Percentiles rank a stretch among this genome's conserved stretches.
Evolutionary conservation across 2,888 invertebrate species (phyloP).

Genomic region (Formica aserva): DNA sequence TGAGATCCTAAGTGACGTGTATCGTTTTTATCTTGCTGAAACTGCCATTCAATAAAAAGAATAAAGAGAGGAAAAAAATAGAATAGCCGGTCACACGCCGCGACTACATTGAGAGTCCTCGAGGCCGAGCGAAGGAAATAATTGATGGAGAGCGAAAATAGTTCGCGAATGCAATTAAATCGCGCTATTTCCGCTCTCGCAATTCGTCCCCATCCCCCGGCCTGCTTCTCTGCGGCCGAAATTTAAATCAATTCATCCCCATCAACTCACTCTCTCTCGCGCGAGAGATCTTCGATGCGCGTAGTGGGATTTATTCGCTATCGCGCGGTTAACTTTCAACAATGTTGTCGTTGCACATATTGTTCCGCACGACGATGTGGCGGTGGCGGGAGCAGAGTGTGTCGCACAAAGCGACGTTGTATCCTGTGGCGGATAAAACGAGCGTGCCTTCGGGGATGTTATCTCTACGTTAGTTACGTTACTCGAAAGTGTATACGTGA

Average conservation of each 20-base stretch:
- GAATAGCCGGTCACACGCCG: background rate
- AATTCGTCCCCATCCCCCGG: background rate
- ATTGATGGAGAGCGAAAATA: slow-evolving; percentile 22
- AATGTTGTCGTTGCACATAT: slow-evolving; percentile 57
- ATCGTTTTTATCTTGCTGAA: slow-evolving; percentile 11
- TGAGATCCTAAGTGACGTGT: background rate
- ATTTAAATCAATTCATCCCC: slow-evolving; percentile 58
- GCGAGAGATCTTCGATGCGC: slow-evolving; percentile 30
- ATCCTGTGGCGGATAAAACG: slow-evolving; percentile 42
- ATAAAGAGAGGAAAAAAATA: background rate
- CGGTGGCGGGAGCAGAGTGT: background rate
- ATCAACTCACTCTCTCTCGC: background rate
- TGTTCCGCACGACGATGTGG: slow-evolving; percentile 6
- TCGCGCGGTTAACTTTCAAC: slow-evolving; percentile 57
- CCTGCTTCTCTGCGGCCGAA: slow-evolving; percentile 43
- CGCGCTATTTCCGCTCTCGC: slow-evolving; percentile 1
- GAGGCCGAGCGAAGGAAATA: background rate
- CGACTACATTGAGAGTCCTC: slow-evolving; percentile 6
- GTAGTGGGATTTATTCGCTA: slow-evolving; percentile 46
- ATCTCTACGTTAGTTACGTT: slow-evolving; percentile 27
- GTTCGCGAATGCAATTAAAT: slow-evolving; percentile 51
- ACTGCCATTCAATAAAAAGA: background rate
- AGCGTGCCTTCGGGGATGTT: slow-evolving; percentile 47
- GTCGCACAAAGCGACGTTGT: slow-evolving; percentile 42
- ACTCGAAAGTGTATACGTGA: slow-evolving; percentile 5